phyloP scores from a whole-genome alignment of 2,888 invertebrate genomes.

The Poecilobothrus nobilitatus region DNA sequence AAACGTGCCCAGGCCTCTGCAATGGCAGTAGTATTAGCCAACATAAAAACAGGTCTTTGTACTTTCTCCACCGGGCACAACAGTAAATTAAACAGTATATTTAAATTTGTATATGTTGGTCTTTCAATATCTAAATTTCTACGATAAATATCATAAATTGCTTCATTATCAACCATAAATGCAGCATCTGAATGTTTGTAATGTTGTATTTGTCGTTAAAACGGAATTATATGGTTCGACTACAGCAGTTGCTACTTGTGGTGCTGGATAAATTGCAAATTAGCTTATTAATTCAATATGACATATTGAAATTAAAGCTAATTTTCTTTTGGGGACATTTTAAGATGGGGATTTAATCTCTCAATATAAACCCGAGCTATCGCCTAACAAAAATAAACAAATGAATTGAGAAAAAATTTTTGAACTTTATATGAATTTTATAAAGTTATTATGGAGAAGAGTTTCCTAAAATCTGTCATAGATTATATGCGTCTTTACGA shows the following conservation, averaged over 20 bases:
- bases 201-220: constrained; percentile 79
- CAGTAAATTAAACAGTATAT: constrained; percentile 78
- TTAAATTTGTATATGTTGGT: constrained; percentile 87
- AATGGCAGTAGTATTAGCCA: constrained; percentile 88
- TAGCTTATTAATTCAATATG: too few relatives aligned
- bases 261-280: constrained; percentile 60
- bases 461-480: too few relatives aligned
- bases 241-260: constrained; percentile 53
- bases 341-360: too few relatives aligned
- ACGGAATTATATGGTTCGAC: constrained; percentile 95
- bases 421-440: too few relatives aligned
- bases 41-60: constrained; percentile 87
- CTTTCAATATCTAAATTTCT: constrained; percentile 84
- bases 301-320: too few relatives aligned
- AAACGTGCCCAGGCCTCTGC: constrained; percentile 91
- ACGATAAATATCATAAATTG: constrained; percentile 79
- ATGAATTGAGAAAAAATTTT: too few relatives aligned
- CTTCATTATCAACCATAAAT: too few relatives aligned
- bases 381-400: too few relatives aligned
- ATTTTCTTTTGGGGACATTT: too few relatives aligned
- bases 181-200: constrained; percentile 87
- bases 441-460: too few relatives aligned
- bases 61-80: constrained; percentile 87
- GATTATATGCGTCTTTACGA: too few relatives aligned
- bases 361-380: too few relatives aligned